Evolutionary conservation across 2,888 invertebrate genomes (phyloP).

Genomic region (Arge pagana): DNA sequence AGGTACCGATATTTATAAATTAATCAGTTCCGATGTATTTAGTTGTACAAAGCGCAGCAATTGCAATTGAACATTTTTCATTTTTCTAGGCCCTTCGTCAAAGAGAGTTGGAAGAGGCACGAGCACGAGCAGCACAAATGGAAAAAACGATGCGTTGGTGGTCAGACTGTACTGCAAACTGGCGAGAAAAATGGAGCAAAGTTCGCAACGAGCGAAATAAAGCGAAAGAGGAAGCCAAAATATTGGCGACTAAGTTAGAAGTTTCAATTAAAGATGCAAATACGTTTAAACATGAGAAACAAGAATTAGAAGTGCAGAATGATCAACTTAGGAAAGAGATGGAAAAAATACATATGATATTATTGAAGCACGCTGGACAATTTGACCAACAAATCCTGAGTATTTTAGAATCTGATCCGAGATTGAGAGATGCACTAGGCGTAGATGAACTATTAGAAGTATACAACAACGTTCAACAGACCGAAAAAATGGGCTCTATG

Average conservation of each 20-base stretch:
- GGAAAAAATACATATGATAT: slow-evolving; percentile 73
- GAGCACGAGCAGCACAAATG: slow-evolving; percentile 95
- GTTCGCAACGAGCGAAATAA: slow-evolving; percentile 91
- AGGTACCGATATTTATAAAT: slow-evolving; percentile 57
- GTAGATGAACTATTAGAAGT: slow-evolving; percentile 47
- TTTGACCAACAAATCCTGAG: slow-evolving; percentile 62
- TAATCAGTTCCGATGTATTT: background rate
- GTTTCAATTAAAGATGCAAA: slow-evolving; percentile 75
- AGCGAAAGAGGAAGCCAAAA: slow-evolving; percentile 87
- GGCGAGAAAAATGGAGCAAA: slow-evolving; percentile 96
- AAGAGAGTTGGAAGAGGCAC: slow-evolving; percentile 90
- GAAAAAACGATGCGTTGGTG: slow-evolving; percentile 99
- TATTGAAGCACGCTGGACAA: slow-evolving; percentile 73
- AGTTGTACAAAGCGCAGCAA: background rate
- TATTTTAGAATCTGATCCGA: slow-evolving; percentile 51
- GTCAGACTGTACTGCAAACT: slow-evolving; percentile 97
- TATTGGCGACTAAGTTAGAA: slow-evolving; percentile 80
- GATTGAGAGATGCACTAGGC: slow-evolving; percentile 46
- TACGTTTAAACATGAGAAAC: slow-evolving; percentile 76
- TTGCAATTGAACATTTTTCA: background rate
- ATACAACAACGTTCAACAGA: slow-evolving; percentile 45
- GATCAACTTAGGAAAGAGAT: slow-evolving; percentile 79
- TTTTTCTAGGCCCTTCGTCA: slow-evolving; percentile 64
- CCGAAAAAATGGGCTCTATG: slow-evolving; percentile 29
- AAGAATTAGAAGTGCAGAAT: slow-evolving; percentile 77